phyloP scores from a whole-genome alignment of 2,888 invertebrate species.

The Nephrotoma flavescens region DNA sequence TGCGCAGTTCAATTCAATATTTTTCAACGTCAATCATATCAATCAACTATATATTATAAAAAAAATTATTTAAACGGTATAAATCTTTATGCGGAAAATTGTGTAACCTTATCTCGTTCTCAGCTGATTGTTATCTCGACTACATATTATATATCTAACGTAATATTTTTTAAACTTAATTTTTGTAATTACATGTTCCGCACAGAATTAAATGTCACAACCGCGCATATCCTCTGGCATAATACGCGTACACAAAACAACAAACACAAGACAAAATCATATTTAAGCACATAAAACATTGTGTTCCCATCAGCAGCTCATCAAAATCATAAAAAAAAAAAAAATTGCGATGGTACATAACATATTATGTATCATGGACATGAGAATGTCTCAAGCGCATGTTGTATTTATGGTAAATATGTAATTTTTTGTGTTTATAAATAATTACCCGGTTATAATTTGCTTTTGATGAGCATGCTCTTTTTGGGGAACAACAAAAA shows the following conservation, averaged over 20 bases:
- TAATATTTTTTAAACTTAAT: not conserved
- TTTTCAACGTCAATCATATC: not conserved
- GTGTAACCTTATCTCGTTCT: not conserved
- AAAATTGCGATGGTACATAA: not conserved
- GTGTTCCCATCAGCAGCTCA: not conserved
- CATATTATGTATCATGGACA: not conserved
- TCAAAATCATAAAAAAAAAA: not conserved
- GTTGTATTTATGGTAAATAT: not conserved
- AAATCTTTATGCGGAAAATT: no score
- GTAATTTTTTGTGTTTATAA: not conserved
- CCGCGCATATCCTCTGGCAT: not conserved
- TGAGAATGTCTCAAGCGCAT: not conserved
- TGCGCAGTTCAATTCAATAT: not conserved
- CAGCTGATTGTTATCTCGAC: not conserved
- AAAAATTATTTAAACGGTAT: not conserved
- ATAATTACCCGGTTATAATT: not conserved
- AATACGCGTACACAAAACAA: not conserved
- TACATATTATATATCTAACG: not conserved
- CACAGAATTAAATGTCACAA: not conserved
- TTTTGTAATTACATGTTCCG: not conserved
- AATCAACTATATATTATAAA: not conserved
- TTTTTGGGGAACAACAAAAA: no score
- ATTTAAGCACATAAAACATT: not conserved
- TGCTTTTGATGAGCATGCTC: not conserved
- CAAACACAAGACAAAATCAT: not conserved